Evolutionary conservation across 2,888 invertebrate species (phyloP), one percentile per base, ranked within the genome.

Genomic region (Anodontia alba): DNA sequence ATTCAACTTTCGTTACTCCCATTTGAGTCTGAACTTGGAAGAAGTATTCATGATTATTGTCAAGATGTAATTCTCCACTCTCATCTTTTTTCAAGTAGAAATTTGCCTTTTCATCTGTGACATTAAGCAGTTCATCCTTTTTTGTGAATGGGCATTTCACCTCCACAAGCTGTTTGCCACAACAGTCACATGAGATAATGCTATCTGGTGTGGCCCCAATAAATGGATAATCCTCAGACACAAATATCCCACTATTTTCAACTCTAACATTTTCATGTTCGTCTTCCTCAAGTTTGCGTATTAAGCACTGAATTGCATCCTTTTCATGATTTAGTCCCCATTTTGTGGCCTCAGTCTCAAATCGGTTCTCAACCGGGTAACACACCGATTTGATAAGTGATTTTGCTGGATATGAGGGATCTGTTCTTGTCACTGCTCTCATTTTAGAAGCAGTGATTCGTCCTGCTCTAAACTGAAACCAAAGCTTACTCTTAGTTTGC

Each of bases 1-100:
- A 66, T 17, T 81, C 70, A 38, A 31, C 12, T 15, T 74, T 66
- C 0, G 77, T 67, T 1, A 70, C 66, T 7, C 81, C 81, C 23
- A 81, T 15, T 23, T 81, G 80, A 23, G 80, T 74, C 29, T 81
- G 81, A 36, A 81, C 62, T 38, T 78, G 81, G 42, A 46, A 74
- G 31, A 72, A 73, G 54, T 81, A 69, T 0, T 15, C 23, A 38
- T 75, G 75, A 2, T 54, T 29, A 17, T 2, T 49, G 23, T 75
- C 51, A 20, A 75, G 42, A 20, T 36, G 51, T 2, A 31, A 15
- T 51, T 20, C 54, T 33, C 51, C 46, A 31, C 33, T 26, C 38
- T 33, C 20, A n/a, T 54, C 33, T 29, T 51, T 29, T 26, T 69
- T 68, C 42, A 73, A 29, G 51, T 67, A 75, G 46, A 42, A 79